phyloP scores from a whole-genome alignment of 2,113 vertebrate species.

The Carassius auratus region DNA sequence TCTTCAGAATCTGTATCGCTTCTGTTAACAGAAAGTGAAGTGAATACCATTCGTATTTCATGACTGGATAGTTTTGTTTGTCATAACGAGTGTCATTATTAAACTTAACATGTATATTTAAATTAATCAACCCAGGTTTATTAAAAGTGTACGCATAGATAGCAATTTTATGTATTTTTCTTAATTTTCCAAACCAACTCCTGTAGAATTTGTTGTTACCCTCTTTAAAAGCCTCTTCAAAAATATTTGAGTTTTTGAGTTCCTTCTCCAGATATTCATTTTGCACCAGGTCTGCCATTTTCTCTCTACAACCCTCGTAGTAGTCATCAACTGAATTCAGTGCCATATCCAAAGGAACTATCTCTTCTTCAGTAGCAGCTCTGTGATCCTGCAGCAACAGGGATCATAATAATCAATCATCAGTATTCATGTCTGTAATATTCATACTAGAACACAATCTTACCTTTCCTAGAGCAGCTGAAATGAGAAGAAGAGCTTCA shows the following conservation, averaged over 20 bases:
- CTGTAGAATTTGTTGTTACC: background rate
- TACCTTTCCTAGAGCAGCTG: too few relatives aligned
- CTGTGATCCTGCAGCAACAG: too few relatives aligned
- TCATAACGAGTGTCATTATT: background rate
- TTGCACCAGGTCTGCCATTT: background rate
- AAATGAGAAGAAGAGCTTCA: background rate
- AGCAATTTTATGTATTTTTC: background rate
- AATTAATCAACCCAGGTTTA: accelerated
- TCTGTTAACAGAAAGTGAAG: background rate
- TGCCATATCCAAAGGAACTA: background rate
- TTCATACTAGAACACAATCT: too few relatives aligned
- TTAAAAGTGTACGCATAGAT: background rate
- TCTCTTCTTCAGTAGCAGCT: too few relatives aligned
- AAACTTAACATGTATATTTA: background rate
- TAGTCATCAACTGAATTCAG: background rate
- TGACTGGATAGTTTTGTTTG: too few relatives aligned
- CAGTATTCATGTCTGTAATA: too few relatives aligned
- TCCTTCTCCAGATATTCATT: background rate
- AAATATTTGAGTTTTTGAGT: background rate
- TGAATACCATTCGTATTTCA: background rate
- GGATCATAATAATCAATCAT: too few relatives aligned
- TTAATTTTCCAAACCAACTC: too few relatives aligned
- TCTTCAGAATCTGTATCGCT: background rate
- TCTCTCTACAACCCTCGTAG: background rate
- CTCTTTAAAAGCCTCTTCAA: background rate